Evolutionary conservation across 2,888 invertebrate genomes (phyloP).

Genomic region (Synergus japonicus): DNA sequence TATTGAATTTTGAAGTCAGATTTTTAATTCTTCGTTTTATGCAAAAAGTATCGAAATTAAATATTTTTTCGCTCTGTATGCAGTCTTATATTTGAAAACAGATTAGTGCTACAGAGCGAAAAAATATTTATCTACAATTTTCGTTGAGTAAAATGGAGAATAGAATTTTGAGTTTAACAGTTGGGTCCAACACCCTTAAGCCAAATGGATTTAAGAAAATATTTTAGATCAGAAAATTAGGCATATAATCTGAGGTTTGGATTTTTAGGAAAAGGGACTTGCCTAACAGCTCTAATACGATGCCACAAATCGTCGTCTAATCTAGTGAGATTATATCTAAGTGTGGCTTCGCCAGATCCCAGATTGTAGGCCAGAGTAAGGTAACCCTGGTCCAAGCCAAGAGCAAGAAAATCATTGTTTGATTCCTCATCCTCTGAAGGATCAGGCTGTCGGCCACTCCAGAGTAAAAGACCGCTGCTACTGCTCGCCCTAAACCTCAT

Average conservation of each 20-base stretch:
- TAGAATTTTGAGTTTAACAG: no score
- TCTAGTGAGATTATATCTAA: conserved; percentile 90
- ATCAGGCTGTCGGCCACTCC: conserved; percentile 86
- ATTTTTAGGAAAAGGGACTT: conserved; percentile 57
- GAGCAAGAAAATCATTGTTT: conserved; percentile 88
- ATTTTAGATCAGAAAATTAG: neutral
- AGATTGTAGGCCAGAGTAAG: conserved; percentile 89
- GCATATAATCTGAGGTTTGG: conserved; percentile 7
- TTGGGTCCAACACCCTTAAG: no score
- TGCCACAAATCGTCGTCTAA: conserved; percentile 95
- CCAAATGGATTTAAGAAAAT: no score
- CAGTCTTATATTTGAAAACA: no score
- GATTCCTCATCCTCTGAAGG: conserved; percentile 78
- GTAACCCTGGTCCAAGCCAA: conserved; percentile 90
- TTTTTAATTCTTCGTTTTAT: no score
- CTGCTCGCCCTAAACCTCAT: conserved; percentile 89
- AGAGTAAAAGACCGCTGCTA: conserved; percentile 87
- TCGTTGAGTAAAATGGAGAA: no score
- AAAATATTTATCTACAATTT: no score
- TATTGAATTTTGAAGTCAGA: no score
- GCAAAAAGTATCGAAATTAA: no score
- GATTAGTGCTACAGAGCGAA: no score
- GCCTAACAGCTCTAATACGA: conserved; percentile 87
- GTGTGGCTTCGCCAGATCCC: conserved; percentile 91
- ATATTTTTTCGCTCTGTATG: no score